Evolutionary conservation across 2,888 invertebrate species (phyloP).

Genomic region (Tenthredo notha): DNA sequence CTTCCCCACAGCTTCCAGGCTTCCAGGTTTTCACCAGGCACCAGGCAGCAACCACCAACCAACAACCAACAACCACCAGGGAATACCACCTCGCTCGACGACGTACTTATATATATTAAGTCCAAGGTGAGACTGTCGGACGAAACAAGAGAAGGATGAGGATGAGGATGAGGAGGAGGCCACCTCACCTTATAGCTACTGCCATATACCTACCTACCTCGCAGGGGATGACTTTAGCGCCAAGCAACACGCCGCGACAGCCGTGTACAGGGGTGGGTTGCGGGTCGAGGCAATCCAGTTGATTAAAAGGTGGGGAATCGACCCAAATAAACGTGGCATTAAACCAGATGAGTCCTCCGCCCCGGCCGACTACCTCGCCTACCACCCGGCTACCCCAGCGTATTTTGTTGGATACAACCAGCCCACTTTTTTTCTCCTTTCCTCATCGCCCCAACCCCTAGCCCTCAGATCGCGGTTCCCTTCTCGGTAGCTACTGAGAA

Average conservation of each 20-base stretch:
- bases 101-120: slow-evolving; percentile 36
- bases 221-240: slow-evolving; percentile 45
- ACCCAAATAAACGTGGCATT: slow-evolving; percentile 71
- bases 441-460: slow-evolving; percentile 7
- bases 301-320: slow-evolving; percentile 70
- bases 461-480: slow-evolving; percentile 54
- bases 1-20: slow-evolving; percentile 49
- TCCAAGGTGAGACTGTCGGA: slow-evolving; percentile 36
- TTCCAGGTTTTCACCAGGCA: not conserved
- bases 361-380: slow-evolving; percentile 56
- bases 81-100: slow-evolving; percentile 9
- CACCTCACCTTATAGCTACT: slow-evolving; percentile 8
- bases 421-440: slow-evolving; percentile 53
- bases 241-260: slow-evolving; percentile 50
- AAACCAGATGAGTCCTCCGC: slow-evolving; percentile 68
- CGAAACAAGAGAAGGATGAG: slow-evolving; percentile 35
- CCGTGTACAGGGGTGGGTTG: slow-evolving; percentile 50
- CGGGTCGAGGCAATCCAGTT: slow-evolving; percentile 63
- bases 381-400: slow-evolving; percentile 47
- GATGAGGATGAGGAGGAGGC: not conserved
- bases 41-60: slow-evolving; percentile 23
- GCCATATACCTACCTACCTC: not conserved
- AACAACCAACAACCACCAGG: slow-evolving; percentile 24
- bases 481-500: slow-evolving; percentile 58
- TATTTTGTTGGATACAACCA: slow-evolving; percentile 53